These are phyloP conservation scores for Oligia fasciuncula DNA, from an alignment of 2,888 invertebrate species.

Conservation along the genomic window DNA sequence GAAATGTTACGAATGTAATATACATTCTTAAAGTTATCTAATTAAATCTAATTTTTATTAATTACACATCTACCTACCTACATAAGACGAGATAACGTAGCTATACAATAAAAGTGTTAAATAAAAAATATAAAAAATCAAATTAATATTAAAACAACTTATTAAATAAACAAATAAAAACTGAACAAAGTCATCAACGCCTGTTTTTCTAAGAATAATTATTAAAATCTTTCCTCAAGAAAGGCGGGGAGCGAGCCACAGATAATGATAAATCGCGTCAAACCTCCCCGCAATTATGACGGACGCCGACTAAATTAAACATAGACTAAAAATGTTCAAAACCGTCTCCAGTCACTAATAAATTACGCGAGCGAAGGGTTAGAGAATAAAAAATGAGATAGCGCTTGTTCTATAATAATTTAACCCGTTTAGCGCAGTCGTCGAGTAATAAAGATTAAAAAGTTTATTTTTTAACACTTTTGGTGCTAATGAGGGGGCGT, in stretches of 20 bases:
- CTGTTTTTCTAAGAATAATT: constrained; percentile 53
- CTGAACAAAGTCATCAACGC: constrained; percentile 27
- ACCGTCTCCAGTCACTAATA: constrained; percentile 83
- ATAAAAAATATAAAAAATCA: background rate
- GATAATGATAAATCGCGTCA: constrained; percentile 74
- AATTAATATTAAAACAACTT: constrained; percentile 14
- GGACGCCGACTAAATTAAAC: constrained; percentile 81
- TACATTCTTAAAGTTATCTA: background rate
- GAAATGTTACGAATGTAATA: background rate
- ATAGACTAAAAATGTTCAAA: constrained; percentile 82
- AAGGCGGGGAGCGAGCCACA: constrained; percentile 57
- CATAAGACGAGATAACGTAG: background rate
- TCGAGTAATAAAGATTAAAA: constrained; percentile 90
- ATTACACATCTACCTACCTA: background rate
- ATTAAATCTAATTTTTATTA: background rate
- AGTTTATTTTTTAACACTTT: constrained; percentile 90
- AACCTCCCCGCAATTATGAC: constrained; percentile 83
- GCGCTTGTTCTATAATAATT: constrained; percentile 87
- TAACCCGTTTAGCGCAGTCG: constrained; percentile 89
- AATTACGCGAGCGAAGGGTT: constrained; percentile 85
- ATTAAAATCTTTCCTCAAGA: constrained; percentile 58
- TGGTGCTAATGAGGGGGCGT: constrained; percentile 90
- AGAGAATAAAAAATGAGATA: constrained; percentile 86
- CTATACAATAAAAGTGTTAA: background rate
- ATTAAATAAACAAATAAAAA: constrained; percentile 22